Evolutionary conservation across 1,140 invertebrate species (phyloP), one percentile per base, ranked within the genome.

Genomic region (Gryon sp.): DNA sequence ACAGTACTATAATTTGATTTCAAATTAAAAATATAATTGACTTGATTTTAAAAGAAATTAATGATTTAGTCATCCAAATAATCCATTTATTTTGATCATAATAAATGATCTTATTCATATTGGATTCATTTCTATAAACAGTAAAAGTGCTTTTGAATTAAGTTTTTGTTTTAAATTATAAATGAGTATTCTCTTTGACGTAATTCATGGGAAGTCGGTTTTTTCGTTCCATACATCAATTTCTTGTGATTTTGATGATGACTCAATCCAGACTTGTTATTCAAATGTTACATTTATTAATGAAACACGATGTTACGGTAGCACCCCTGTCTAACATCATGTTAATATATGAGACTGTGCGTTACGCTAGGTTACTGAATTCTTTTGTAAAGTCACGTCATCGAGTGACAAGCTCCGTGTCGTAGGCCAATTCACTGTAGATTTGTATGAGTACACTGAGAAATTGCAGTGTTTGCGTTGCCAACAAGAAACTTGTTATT

Each of bases 321-420:
- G 60, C 55, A 12, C 11, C 16, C 28, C 40, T 62, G 59, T 68
- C 32, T 43, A 43, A 73, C 78, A 78, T 82, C 69, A 82, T 82
- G 82, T 68, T 82, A 84, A 86, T 84, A 69, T 76, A 80, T 79
- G 76, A 78, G 72, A 46, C 53, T 50, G 15, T n/a, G 45, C 43
- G 76, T 77, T 73, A 77, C 73, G 65, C 55, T 63, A 40, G 30
- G 65, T 41, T 50, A 69, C 41, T 59, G 45, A 70, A 72, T 62
- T 80, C 68, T 79, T 80, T 81, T 81, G 63, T 79, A 80, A 78
- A 41, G 69, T 63, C 52, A 65, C 65, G 68, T 73, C 69, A 73
- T 62, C 50, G 57, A 40, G 68, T 72, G 68, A 62, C 57, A 63
- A 62, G 68, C 68, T 59, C 53, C 48, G 50, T 60, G 66, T 70